Base-by-base conservation (phyloP, 35 echinoderm and acorn worm genomes). In the Lytechinus variegatus region DNA sequence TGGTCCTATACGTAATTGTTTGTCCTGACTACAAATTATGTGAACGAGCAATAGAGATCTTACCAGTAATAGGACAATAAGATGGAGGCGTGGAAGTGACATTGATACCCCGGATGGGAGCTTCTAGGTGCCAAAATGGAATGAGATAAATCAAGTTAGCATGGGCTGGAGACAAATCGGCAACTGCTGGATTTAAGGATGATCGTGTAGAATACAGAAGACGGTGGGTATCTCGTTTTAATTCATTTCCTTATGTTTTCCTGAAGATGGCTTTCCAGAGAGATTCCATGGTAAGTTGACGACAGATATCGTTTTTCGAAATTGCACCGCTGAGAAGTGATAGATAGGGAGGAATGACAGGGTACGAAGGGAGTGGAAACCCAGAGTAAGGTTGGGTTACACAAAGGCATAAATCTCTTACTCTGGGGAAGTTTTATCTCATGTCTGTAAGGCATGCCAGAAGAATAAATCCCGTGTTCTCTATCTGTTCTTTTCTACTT, bases 171-270 rank as follows among this genome's bases (percentile, higher is more conserved):
- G 66, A 79, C 66, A 79, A 79, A 79, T 79, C 66, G 66, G 19
- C 66, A 79, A 79, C 66, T 16, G 14, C 66, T 24, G 66, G 66
- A 79, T 79, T 79, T 79, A 79, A 79, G 66, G 66, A 79, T 79
- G 66, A 79, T n/a, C 66, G 66, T 79, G 66, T 24, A 79, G 66
- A 79, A 79, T 79, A 24, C 66, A 79, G 66, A 79, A 79, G 16
- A 79, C 16, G 1, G n/a, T 79, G 66, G 3, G 66, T 79, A 79
- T 79, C 66, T 79, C 66, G 66, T 79, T 79, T 79, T 79, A 79
- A 79, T 79, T 79, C 66, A 79, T 79, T 79, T 79, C 66, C 66
- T 79, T 79, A 79, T 79, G 66, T 79, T 79, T 79, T 79, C 66
- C 66, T 79, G 66, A 79, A 79, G 66, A n/a, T 79, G 66, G 66